phyloP scores from a whole-genome alignment of 2,888 invertebrate species.

The Pseudococcus longispinus region DNA sequence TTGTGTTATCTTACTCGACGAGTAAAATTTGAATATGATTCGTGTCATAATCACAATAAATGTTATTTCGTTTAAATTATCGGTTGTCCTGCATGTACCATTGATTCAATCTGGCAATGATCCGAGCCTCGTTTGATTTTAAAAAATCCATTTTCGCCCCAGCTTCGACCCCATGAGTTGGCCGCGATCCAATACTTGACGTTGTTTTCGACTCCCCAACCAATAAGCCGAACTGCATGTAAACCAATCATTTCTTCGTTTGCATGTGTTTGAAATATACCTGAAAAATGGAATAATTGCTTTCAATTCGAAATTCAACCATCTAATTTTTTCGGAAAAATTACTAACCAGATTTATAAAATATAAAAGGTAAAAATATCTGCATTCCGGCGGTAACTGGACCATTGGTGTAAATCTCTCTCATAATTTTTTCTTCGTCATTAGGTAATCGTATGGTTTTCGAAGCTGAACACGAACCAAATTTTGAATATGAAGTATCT shows the following conservation, averaged over 20 bases:
- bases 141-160: conserved; percentile 58
- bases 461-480: neutral
- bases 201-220: conserved; percentile 58
- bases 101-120: conserved; percentile 21
- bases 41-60: neutral
- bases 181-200: conserved; percentile 57
- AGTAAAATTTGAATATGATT: neutral
- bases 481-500: neutral
- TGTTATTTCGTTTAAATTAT: neutral
- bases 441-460: neutral
- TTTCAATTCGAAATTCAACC: neutral
- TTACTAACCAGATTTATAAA: conserved; percentile 72
- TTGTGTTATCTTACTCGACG: neutral
- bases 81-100: conserved; percentile 18
- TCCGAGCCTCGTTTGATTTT: conserved; percentile 57
- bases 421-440: conserved; percentile 70
- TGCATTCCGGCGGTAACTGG: conserved; percentile 90
- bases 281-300: neutral
- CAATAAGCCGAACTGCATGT: conserved; percentile 58
- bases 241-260: conserved; percentile 67
- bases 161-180: conserved; percentile 57
- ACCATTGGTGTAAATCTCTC: conserved; percentile 83
- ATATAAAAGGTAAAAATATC: conserved; percentile 83
- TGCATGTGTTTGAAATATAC: conserved; percentile 65
- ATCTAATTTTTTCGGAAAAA: neutral